These are phyloP conservation scores for Charaxes varanes DNA, from an alignment of 1,140 invertebrate genomes.

Conservation along the genomic window DNA sequence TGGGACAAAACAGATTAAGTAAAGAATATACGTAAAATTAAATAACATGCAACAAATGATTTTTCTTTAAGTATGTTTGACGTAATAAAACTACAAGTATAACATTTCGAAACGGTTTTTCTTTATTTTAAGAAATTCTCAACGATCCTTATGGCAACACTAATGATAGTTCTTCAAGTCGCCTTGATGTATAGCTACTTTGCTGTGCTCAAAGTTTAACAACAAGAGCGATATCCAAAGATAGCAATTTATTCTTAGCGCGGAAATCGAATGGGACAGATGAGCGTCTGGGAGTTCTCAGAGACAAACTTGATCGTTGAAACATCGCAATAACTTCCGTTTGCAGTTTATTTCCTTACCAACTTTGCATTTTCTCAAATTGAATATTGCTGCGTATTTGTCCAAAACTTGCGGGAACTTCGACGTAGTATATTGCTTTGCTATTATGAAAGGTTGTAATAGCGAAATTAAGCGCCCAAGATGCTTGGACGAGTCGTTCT, in stretches of 20 bases:
- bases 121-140: conserved; percentile 1
- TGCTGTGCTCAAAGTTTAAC: conserved; percentile 14
- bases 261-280: conserved; percentile 33
- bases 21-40: too few species aligned
- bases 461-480: too few species aligned
- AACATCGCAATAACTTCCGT: conserved; percentile 50
- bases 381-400: not conserved
- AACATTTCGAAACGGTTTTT: not conserved
- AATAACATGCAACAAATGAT: too few species aligned
- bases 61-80: not conserved
- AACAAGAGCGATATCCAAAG: conserved; percentile 22
- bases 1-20: too few species aligned
- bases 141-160: conserved; percentile 4
- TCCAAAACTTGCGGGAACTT: not conserved
- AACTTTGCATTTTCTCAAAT: conserved; percentile 30
- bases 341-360: conserved; percentile 39
- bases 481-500: too few species aligned
- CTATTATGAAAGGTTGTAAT: too few species aligned
- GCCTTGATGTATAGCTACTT: conserved; percentile 8
- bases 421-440: too few species aligned
- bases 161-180: conserved; percentile 4
- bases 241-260: conserved; percentile 34
- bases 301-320: conserved; percentile 43
- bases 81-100: not conserved
- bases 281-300: conserved; percentile 36